These are phyloP conservation scores for Nothura maculosa DNA, from an alignment of 2,797 vertebrate genomes.

Conservation along the genomic window DNA sequence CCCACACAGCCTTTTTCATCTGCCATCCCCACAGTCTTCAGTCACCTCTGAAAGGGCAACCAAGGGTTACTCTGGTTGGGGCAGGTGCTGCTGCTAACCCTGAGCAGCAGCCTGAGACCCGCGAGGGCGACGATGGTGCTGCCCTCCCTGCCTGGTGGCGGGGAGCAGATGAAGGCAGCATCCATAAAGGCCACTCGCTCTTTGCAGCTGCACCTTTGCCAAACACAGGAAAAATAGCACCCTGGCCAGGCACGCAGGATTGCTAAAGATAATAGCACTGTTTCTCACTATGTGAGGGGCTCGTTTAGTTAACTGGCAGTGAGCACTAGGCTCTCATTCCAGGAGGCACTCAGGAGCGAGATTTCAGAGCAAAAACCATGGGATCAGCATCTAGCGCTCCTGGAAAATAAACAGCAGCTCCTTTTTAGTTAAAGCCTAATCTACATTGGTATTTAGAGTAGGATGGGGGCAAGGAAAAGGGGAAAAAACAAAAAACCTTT, in stretches of 20 bases:
- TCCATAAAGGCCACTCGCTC: neutral
- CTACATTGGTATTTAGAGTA: neutral
- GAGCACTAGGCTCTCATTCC: neutral
- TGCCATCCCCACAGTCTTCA: neutral
- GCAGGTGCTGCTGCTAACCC: neutral
- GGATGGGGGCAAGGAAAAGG: neutral
- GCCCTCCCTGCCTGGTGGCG: neutral
- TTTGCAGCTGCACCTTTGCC: neutral
- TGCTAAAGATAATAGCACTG: neutral
- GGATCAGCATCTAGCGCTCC: rapidly evolving
- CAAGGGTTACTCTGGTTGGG: neutral
- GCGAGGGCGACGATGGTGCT: neutral
- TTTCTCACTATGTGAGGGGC: neutral
- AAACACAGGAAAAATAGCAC: neutral
- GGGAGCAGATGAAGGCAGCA: neutral
- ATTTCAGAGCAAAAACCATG: neutral
- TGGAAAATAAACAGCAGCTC: neutral
- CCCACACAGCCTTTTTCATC: neutral
- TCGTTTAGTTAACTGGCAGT: neutral
- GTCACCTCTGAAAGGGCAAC: neutral
- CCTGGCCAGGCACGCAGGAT: neutral
- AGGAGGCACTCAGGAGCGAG: neutral
- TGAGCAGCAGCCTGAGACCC: neutral
- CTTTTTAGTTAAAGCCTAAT: neutral
- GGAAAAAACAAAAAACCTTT: neutral